Percentiles rank a stretch among this genome's conserved stretches.
Conservation (phyloP, 2,888 invertebrate genomes). For the Leucoma salicis region DNA sequence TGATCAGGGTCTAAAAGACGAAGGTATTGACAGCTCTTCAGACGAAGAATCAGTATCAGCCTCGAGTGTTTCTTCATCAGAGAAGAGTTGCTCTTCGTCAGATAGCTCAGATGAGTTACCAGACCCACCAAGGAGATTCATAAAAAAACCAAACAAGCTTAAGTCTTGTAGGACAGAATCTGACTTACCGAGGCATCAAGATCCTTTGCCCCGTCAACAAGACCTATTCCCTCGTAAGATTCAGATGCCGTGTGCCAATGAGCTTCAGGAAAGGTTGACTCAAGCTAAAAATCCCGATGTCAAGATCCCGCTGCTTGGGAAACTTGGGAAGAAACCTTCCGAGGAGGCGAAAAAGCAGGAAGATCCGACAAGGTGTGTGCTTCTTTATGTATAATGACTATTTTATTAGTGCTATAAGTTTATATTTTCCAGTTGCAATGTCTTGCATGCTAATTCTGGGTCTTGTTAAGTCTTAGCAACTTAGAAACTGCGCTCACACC, state of each 20-base stretch:
- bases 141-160: conserved; percentile 68
- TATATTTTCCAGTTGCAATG: too few relatives aligned
- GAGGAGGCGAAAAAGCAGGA: conserved; percentile 62
- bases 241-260: conserved; percentile 49
- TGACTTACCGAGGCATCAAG: conserved; percentile 57
- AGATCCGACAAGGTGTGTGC: conserved; percentile 40
- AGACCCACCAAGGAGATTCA: conserved; percentile 62
- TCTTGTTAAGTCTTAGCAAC: too few relatives aligned
- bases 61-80: conserved; percentile 72
- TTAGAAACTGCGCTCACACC: too few relatives aligned
- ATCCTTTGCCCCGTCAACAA: conserved; percentile 44
- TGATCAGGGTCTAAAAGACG: conserved; percentile 74
- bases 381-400: neutral
- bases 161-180: conserved; percentile 74
- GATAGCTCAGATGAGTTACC: conserved; percentile 70
- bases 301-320: conserved; percentile 60
- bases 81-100: conserved; percentile 74
- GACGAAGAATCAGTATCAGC: conserved; percentile 73
- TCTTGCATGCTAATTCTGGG: too few relatives aligned
- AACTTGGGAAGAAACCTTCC: conserved; percentile 61
- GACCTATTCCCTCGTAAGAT: conserved; percentile 51
- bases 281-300: conserved; percentile 64
- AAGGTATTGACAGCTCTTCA: conserved; percentile 79
- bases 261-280: conserved; percentile 49
- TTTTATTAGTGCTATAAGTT: too few relatives aligned